Evolutionary conservation across 2,888 invertebrate species (phyloP).

Genomic region (Drosophila imparisetae): DNA sequence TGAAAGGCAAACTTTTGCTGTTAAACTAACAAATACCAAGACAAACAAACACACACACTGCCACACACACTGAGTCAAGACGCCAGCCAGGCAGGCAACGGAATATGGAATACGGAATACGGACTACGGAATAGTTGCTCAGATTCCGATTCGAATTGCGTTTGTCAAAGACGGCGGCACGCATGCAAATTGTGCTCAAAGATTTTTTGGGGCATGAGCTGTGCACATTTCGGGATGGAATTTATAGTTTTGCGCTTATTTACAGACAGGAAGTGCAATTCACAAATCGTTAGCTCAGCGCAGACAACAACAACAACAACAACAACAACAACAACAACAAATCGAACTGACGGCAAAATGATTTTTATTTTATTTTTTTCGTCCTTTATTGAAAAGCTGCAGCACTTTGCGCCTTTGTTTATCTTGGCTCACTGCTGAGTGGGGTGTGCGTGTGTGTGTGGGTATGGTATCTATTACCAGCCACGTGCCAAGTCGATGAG

Average conservation of each 20-base stretch:
- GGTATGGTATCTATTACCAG: conserved; percentile 45
- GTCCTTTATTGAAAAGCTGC: conserved; percentile 7
- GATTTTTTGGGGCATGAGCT: conserved; percentile 43
- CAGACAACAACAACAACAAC: conserved; percentile 45
- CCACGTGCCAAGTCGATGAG: conserved; percentile 25
- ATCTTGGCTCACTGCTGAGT: conserved; percentile 19
- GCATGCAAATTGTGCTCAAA: conserved; percentile 74
- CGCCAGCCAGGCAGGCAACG: conserved; percentile 55
- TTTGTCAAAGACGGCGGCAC: conserved; percentile 47
- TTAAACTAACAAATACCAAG: conserved; percentile 76
- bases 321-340: conserved; percentile 45
- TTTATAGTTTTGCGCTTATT: conserved; percentile 80
- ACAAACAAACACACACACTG: conserved; percentile 29
- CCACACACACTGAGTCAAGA: conserved; percentile 30
- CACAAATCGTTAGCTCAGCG: conserved; percentile 80
- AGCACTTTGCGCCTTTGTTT: conserved; percentile 48
- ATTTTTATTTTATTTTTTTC: conserved; percentile 24
- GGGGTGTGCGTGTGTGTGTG: background rate
- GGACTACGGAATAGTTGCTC: conserved; percentile 18
- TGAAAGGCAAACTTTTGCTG: conserved; percentile 81
- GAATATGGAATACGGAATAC: background rate
- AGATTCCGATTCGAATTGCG: conserved; percentile 32
- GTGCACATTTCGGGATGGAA: conserved; percentile 62
- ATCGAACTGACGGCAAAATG: conserved; percentile 45
- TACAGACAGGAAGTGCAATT: conserved; percentile 80